Base-by-base conservation (phyloP, 1,140 invertebrate genomes). In the Stegodyphus dumicola region DNA sequence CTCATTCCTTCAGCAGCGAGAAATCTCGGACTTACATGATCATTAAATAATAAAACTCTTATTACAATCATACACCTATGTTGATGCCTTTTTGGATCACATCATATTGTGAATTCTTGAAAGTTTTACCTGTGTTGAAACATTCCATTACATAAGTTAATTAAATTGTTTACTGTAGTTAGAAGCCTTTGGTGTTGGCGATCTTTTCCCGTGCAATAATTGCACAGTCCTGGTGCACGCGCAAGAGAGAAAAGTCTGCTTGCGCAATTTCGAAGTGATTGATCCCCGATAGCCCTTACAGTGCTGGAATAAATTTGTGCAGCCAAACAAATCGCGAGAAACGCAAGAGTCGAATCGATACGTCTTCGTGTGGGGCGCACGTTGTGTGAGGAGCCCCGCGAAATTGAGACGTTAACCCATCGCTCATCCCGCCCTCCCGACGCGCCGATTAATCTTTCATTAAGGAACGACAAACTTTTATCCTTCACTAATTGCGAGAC, bases 391-490 rank as follows among this genome's bases (percentile, higher is more conserved):
- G 48, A 11, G 7, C 54, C 7, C 11, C 66, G 64, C 60, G 77
- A 85, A 85, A 85, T 85, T 85, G 81, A 85, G 81, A 85, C 81
- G 74, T 85, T 65, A 33, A 13, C 15, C 81, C 81, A 85, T 85
- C 74, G 48, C 60, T 85, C 81, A 85, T 85, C 18, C 81, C 7
- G 17, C 80, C 80, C 80, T 66, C 80, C 80, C 54, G 70, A 60
- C 73, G 49, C 52, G 52, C 64, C 81, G 52, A 85, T 85, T 85
- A 85, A 85, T 85, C 81, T 85, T 85, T 85, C 81, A 85, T 85
- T 85, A 85, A 85, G 81, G 81, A 76, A 85, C 81, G 81, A 85
- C 81, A 76, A 85, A 85, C 81, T 85, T 85, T 85, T 85, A 85
- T 85, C 81, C 81, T 85, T 85, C 81, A 85, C 81, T 85, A 85